Percentiles rank a stretch among this genome's conserved stretches.
Evolutionary conservation across 2,888 invertebrate species (phyloP).

Genomic region (Metacarcinus magister): DNA sequence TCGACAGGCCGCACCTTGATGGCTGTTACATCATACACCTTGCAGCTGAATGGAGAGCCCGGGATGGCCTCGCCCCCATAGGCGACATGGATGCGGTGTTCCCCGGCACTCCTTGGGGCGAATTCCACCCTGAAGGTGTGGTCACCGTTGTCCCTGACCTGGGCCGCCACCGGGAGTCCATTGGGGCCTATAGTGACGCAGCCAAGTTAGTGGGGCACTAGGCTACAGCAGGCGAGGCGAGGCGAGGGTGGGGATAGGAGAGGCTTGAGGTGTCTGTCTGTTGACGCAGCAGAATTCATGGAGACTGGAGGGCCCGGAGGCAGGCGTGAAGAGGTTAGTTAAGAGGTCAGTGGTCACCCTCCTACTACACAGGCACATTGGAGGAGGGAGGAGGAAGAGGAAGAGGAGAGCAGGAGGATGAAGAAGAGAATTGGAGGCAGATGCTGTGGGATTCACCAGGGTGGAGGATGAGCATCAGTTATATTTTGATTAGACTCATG

Average conservation of each 20-base stretch:
- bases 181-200: conserved; percentile 90
- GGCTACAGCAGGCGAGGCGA: conserved; percentile 68
- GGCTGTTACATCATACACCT: conserved; percentile 97
- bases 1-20: conserved; percentile 97
- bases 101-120: conserved; percentile 94
- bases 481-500: neutral
- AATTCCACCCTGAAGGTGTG: conserved; percentile 95
- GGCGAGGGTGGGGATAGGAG: conserved; percentile 54
- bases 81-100: conserved; percentile 94
- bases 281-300: conserved; percentile 26
- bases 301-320: conserved; percentile 50
- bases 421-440: neutral
- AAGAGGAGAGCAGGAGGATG: neutral
- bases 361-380: conserved; percentile 7
- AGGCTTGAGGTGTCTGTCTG: conserved; percentile 32
- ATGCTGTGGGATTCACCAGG: conserved; percentile 7
- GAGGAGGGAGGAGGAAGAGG: neutral
- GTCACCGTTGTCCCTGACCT: conserved; percentile 92
- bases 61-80: conserved; percentile 91
- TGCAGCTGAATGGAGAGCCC: conserved; percentile 97
- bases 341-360: conserved; percentile 46
- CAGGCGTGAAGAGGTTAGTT: conserved; percentile 54
- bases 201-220: conserved; percentile 80
- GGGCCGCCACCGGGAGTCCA: conserved; percentile 94
- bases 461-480: neutral